Evolutionary conservation across 2,113 vertebrate genomes (phyloP).

Genomic region (Brachypteracias leptosomus): DNA sequence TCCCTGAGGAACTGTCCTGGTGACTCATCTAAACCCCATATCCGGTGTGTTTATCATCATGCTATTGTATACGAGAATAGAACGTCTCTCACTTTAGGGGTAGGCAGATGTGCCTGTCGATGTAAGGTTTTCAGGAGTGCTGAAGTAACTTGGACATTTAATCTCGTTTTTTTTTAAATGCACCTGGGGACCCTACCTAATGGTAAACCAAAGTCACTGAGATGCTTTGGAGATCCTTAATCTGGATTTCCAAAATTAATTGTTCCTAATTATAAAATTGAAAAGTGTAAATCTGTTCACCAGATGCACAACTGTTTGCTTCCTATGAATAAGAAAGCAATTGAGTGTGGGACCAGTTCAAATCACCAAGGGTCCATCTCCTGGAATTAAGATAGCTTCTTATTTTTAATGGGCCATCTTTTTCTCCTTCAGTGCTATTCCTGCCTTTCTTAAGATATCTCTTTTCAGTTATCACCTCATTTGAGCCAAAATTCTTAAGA

Average conservation of each 20-base stretch:
- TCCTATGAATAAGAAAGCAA: background rate
- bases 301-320: background rate
- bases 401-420: background rate
- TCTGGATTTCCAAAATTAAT: background rate
- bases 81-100: background rate
- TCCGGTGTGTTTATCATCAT: background rate
- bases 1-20: background rate
- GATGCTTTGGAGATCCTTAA: background rate
- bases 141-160: background rate
- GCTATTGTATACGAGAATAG: background rate
- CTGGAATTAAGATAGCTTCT: background rate
- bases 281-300: background rate
- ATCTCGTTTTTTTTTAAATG: background rate
- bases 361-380: background rate
- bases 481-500: background rate
- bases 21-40: background rate
- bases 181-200: background rate
- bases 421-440: background rate
- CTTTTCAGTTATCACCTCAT: background rate
- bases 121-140: background rate
- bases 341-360: background rate
- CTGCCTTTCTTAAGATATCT: background rate
- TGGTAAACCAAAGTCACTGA: background rate
- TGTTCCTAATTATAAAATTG: background rate
- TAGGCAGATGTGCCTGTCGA: background rate